Evolutionary conservation across 2,888 invertebrate species (phyloP).

Genomic region (Epistrophe eligans): DNA sequence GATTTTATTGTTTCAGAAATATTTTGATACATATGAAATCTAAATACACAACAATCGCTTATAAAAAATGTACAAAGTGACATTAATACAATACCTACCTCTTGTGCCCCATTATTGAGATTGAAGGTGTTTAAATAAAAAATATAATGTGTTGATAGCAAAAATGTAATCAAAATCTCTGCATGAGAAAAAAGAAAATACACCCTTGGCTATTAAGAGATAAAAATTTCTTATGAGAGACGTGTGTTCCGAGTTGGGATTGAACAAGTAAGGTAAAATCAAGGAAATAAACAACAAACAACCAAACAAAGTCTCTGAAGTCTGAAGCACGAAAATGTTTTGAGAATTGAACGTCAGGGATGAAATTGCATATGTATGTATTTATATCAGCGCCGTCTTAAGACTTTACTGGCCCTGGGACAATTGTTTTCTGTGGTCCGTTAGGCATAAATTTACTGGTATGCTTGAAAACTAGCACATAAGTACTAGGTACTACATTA

Average conservation of each 20-base stretch:
- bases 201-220: constrained; percentile 12
- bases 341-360: constrained; percentile 38
- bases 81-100: constrained; percentile 3
- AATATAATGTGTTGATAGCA: constrained; percentile 7
- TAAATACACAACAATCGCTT: neutral
- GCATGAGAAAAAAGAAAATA: constrained; percentile 7
- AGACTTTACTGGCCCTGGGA: too few species aligned
- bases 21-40: neutral
- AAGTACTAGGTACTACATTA: too few species aligned
- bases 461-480: too few species aligned
- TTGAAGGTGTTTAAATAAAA: constrained; percentile 17
- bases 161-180: constrained; percentile 11
- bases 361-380: constrained; percentile 44
- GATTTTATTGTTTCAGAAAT: neutral
- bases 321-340: constrained; percentile 41
- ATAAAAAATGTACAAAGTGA: neutral
- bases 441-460: too few species aligned
- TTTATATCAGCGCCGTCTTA: too few species aligned
- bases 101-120: constrained; percentile 1
- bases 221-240: constrained; percentile 18
- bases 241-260: constrained; percentile 13
- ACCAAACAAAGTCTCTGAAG: constrained; percentile 1
- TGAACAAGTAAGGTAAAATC: constrained; percentile 32
- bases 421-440: too few species aligned
- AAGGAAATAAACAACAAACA: constrained; percentile 29